Evolutionary conservation across 2,113 vertebrate species (phyloP).

Genomic region (Macrotus californicus): DNA sequence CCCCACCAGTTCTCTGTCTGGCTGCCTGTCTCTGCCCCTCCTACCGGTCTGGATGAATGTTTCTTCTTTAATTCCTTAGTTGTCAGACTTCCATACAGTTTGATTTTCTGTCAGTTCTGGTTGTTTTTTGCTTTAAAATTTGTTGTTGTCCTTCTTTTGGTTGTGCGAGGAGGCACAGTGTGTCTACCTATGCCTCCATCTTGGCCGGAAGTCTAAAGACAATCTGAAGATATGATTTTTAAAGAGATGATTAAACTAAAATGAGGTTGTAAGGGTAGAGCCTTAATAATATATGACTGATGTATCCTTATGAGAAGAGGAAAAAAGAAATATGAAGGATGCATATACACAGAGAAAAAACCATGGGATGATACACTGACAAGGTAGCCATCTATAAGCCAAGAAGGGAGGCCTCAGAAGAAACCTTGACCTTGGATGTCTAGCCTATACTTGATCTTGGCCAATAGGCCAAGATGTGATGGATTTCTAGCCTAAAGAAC

Average conservation of each 20-base stretch:
- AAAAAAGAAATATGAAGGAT: background rate
- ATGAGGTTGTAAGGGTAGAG: background rate
- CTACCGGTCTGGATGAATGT: no score
- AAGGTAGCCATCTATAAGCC: background rate
- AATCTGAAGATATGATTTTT: background rate
- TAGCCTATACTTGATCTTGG: background rate
- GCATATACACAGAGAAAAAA: background rate
- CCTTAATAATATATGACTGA: background rate
- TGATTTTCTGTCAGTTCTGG: no score
- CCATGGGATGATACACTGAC: background rate
- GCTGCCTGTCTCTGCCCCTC: no score
- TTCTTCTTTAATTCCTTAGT: no score
- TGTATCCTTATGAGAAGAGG: background rate
- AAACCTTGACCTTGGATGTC: background rate
- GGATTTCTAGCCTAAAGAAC: background rate
- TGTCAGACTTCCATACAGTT: no score
- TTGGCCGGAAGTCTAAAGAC: no score
- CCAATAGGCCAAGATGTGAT: no score
- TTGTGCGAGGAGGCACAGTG: no score
- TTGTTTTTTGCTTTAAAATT: no score
- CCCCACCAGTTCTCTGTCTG: no score
- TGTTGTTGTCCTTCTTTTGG: no score
- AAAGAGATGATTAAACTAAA: background rate
- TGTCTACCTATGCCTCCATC: no score
- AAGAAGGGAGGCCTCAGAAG: background rate